These are phyloP conservation scores for Ambastaia sidthimunki DNA, from an alignment of 2,797 vertebrate species.

Conservation along the genomic window DNA sequence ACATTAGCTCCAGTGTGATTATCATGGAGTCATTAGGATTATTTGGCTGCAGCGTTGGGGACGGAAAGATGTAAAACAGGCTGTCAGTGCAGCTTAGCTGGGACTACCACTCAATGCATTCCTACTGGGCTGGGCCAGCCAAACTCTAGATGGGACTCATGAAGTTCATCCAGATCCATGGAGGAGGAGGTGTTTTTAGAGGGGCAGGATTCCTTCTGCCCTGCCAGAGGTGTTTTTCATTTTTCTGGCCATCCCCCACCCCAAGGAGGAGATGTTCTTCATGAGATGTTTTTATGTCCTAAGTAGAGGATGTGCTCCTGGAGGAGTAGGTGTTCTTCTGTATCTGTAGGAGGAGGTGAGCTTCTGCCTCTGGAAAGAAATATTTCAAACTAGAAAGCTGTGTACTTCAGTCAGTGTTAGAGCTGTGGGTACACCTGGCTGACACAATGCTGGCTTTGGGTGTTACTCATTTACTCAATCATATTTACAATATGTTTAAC, in stretches of 20 bases:
- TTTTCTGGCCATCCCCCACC: background rate
- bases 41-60: conserved; percentile 51
- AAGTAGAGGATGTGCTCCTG: no score
- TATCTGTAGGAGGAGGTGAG: background rate
- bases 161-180: conserved; percentile 73
- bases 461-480: background rate
- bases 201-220: background rate
- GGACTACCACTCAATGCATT: conserved; percentile 69
- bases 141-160: conserved; percentile 76
- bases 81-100: conserved; percentile 62
- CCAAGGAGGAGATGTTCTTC: background rate
- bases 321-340: conserved; percentile 1
- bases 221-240: background rate
- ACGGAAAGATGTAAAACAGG: conserved; percentile 57
- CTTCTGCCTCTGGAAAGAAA: background rate
- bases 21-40: conserved; percentile 28
- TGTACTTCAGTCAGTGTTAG: background rate
- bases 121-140: conserved; percentile 61
- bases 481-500: conserved; percentile 19
- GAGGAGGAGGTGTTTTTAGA: background rate
- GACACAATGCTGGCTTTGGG: conserved; percentile 18
- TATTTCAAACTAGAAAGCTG: background rate
- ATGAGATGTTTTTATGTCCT: no score
- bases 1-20: conserved; percentile 22
- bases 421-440: background rate